Base-by-base conservation (phyloP, 2,888 invertebrate species). In the Pterostichus madidus region DNA sequence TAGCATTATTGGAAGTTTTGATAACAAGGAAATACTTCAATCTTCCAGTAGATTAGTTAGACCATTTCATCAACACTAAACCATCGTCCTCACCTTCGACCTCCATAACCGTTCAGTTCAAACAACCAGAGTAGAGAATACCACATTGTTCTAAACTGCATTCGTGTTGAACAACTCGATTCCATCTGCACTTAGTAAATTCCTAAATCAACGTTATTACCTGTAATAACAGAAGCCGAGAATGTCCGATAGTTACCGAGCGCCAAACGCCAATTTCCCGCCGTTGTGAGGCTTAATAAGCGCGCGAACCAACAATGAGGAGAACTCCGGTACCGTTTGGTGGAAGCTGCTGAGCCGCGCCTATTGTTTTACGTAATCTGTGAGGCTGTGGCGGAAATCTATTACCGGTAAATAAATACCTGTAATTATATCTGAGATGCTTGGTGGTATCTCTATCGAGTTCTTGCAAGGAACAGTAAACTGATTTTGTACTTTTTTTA, bases 201-300 rank as follows among this genome's bases (percentile, higher is more conserved):
- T 68, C 39, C 68, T 68, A 39, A 68, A 68, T 64, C 68, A 68
- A 68, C 31, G 44, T 39, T 68, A 68, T 68, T 68, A 39, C 39
- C 68, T 68, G 39, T 68, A 68, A 68, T 68, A 68, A 68, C 39
- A 39, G 68, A 44, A 68, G 68, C 68, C 24, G 24, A 13, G 32
- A 31, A 31, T 24, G 39, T 11, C 56, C 17, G 56, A 56, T 15
- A 17, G 11, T 49, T 49, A 49, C 49, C 49, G 49, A 39, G 39
- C 39, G 2, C 52, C 13, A 15, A 56, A 15, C 13, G 56, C 15
- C 56, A 56, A 56, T 56, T 56, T 56, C 8, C 17, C 56, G 2
- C 39, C 11, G n/a, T 13, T 52, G 13, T 13, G 17, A 13, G 17
- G 8, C 56, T 17, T 56, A 56, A 56, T 56, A 39, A 39, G 39